Percentiles rank a stretch among this genome's conserved stretches.
Evolutionary conservation across 1,140 invertebrate genomes (phyloP).

Genomic region (Drosophila auraria): DNA sequence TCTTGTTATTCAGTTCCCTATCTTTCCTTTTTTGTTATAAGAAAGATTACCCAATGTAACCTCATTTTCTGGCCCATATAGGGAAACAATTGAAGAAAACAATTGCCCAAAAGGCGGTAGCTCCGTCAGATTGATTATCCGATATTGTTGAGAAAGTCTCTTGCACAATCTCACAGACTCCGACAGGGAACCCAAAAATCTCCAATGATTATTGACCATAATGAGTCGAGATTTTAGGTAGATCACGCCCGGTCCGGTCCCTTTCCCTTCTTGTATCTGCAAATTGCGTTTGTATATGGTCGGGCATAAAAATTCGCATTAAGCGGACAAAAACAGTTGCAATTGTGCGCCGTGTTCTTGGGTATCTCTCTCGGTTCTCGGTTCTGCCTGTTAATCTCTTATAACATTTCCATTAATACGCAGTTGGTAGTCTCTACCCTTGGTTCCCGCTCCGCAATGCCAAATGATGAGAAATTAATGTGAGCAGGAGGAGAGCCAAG

Average conservation of each 20-base stretch:
- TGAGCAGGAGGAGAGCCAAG: slow-evolving; percentile 57
- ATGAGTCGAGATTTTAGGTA: slow-evolving; percentile 73
- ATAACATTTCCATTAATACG: slow-evolving; percentile 82
- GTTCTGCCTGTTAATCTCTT: slow-evolving; percentile 71
- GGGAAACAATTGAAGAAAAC: slow-evolving; percentile 44
- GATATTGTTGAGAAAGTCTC: slow-evolving; percentile 57
- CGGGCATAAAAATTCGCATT: slow-evolving; percentile 77
- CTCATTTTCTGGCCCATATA: slow-evolving; percentile 60
- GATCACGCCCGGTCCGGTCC: slow-evolving; percentile 60
- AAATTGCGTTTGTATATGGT: slow-evolving; percentile 67
- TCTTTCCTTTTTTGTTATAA: slow-evolving; percentile 23
- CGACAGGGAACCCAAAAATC: slow-evolving; percentile 21
- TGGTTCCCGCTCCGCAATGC: slow-evolving; percentile 34
- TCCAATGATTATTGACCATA: slow-evolving; percentile 56
- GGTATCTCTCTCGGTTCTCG: slow-evolving; percentile 20
- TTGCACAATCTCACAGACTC: slow-evolving; percentile 17
- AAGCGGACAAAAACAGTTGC: slow-evolving; percentile 71
- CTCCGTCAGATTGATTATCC: slow-evolving; percentile 63
- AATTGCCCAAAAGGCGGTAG: slow-evolving; percentile 59
- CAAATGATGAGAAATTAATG: slow-evolving; percentile 83
- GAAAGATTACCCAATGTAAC: slow-evolving; percentile 27
- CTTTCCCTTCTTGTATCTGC: slow-evolving; percentile 16
- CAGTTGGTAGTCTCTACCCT: slow-evolving; percentile 65
- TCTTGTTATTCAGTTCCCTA: slow-evolving; percentile 3
- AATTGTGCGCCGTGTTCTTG: slow-evolving; percentile 63